Percentiles rank a stretch among this genome's conserved stretches.
These are phyloP conservation scores for Nesidiocoris tenuis DNA, from an alignment of 2,888 invertebrate species.

Conservation along the genomic window DNA sequence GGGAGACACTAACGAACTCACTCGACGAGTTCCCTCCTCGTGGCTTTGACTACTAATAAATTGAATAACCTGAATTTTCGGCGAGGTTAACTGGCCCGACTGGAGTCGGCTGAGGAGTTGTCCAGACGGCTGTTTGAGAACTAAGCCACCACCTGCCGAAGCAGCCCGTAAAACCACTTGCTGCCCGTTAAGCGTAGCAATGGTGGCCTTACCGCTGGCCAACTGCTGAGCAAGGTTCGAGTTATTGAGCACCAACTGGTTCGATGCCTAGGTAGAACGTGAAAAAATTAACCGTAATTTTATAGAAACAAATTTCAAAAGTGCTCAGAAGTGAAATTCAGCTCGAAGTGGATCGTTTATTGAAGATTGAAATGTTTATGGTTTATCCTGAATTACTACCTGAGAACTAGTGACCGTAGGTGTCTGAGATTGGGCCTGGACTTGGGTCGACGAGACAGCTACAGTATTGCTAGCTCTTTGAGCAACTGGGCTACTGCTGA, in stretches of 20 bases:
- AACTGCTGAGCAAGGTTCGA: conserved; percentile 73
- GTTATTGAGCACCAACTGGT: conserved; percentile 76
- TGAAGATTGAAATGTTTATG: too few species aligned
- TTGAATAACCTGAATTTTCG: conserved; percentile 43
- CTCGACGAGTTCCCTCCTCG: too few species aligned
- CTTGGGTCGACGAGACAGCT: conserved; percentile 55
- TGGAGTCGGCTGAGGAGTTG: conserved; percentile 44
- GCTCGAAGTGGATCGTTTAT: too few species aligned
- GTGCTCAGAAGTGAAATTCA: too few species aligned
- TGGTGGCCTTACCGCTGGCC: conserved; percentile 77
- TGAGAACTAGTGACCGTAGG: conserved; percentile 50
- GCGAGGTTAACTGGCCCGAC: conserved; percentile 23
- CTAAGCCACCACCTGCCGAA: conserved; percentile 57
- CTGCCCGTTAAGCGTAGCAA: conserved; percentile 81
- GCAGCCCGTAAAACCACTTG: conserved; percentile 79
- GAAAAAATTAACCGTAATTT: too few species aligned
- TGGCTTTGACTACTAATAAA: too few species aligned
- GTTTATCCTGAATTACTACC: too few species aligned
- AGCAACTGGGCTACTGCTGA: conserved; percentile 53
- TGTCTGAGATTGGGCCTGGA: conserved; percentile 51
- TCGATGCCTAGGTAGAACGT: too few species aligned
- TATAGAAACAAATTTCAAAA: too few species aligned
- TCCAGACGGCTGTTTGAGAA: conserved; percentile 41
- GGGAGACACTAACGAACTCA: too few species aligned
- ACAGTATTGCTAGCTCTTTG: conserved; percentile 54